Evolutionary conservation across 2,888 invertebrate species (phyloP).

Genomic region (Exocentrus adspersus): DNA sequence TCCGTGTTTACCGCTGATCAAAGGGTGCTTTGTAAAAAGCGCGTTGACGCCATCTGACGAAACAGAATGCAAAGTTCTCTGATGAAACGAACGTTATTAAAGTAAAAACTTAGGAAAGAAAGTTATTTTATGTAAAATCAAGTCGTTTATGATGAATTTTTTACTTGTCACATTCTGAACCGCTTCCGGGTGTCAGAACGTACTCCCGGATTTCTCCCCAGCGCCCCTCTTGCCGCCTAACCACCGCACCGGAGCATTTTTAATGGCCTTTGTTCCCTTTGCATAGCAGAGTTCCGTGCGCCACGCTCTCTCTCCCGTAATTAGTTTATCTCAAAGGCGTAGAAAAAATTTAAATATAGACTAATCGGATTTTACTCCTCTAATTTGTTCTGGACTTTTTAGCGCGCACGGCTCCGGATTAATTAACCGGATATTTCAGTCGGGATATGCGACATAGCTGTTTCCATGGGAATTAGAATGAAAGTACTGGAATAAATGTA

Average conservation of each 20-base stretch:
- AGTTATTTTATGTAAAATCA: too few species aligned
- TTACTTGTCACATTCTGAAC: constrained; percentile 31
- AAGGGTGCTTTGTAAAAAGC: constrained; percentile 37
- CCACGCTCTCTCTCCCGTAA: constrained; percentile 11
- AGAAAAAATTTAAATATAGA: constrained; percentile 20
- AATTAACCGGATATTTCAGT: background rate
- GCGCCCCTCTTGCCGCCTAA: constrained; percentile 1
- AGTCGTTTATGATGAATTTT: too few species aligned
- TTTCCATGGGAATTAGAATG: too few species aligned
- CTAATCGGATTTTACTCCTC: constrained; percentile 17
- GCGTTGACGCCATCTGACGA: constrained; percentile 1
- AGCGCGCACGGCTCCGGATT: background rate
- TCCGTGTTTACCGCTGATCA: constrained; percentile 45
- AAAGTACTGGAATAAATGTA: too few species aligned
- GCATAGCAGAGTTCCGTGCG: constrained; percentile 4
- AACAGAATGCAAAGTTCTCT: constrained; percentile 13
- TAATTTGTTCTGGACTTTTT: constrained; percentile 16
- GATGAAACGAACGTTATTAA: background rate
- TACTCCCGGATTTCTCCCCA: constrained; percentile 11
- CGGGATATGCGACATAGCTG: background rate
- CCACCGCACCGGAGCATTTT: constrained; percentile 12
- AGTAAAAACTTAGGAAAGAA: too few species aligned
- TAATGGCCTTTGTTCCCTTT: constrained; percentile 16
- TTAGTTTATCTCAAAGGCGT: constrained; percentile 24
- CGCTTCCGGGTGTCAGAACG: constrained; percentile 14